These are phyloP conservation scores for Charaxes varanes DNA, from an alignment of 1,140 invertebrate species.

Conservation along the genomic window DNA sequence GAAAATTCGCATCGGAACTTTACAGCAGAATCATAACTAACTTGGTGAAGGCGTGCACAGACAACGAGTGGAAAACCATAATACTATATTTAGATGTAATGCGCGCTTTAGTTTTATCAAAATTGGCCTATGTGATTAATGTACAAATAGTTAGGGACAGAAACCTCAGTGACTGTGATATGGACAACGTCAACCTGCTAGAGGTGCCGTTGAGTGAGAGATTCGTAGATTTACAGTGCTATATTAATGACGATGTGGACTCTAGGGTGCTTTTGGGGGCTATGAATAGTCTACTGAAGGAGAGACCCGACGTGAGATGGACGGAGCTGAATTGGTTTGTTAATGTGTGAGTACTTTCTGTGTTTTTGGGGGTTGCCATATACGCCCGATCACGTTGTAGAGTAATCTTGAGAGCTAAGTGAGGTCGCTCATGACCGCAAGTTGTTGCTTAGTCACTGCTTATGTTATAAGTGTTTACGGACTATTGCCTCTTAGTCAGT, in stretches of 20 bases:
- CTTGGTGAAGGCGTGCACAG: conserved; percentile 38
- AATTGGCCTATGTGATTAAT: conserved; percentile 54
- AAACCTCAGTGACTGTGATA: conserved; percentile 50
- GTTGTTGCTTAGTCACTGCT: too few relatives aligned
- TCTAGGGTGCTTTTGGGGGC: conserved; percentile 37
- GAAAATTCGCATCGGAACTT: conserved; percentile 50
- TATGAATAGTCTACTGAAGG: conserved; percentile 52
- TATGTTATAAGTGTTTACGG: too few relatives aligned
- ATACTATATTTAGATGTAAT: conserved; percentile 53
- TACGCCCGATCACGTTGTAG: too few relatives aligned
- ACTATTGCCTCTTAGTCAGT: too few relatives aligned
- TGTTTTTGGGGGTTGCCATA: conserved; percentile 8
- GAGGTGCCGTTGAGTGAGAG: conserved; percentile 50
- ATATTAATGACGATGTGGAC: conserved; percentile 41
- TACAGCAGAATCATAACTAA: conserved; percentile 42
- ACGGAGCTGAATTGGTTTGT: conserved; percentile 54
- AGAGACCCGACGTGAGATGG: conserved; percentile 53
- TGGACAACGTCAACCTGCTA: conserved; percentile 40
- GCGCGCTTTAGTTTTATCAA: conserved; percentile 43
- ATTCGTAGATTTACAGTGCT: conserved; percentile 58
- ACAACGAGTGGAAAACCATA: conserved; percentile 51
- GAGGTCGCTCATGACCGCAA: too few relatives aligned
- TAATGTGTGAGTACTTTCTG: conserved; percentile 40
- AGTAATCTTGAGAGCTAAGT: too few relatives aligned
- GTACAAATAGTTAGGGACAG: conserved; percentile 61